Evolutionary conservation across 2,797 vertebrate species (phyloP).

Genomic region (Spinibarbus caldwelli): DNA sequence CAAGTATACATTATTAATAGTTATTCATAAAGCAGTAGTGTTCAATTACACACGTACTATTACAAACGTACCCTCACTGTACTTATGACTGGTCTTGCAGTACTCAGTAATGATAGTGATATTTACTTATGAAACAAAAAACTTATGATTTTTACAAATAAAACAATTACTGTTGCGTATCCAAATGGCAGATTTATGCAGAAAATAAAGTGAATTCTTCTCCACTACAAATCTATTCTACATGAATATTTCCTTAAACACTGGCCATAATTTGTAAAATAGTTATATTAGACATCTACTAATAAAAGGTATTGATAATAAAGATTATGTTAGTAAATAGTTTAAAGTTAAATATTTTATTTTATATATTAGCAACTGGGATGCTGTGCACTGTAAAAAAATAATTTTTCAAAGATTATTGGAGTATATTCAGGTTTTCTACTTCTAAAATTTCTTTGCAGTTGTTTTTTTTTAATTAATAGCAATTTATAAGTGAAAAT

Average conservation of each 20-base stretch:
- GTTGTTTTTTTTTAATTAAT: neutral
- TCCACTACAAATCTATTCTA: neutral
- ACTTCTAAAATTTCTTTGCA: neutral
- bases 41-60: neutral
- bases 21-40: neutral
- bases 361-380: neutral
- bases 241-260: neutral
- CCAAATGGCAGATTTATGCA: neutral
- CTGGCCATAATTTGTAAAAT: neutral
- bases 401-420: no score
- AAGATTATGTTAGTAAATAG: neutral
- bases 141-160: no score
- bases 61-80: neutral
- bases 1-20: constrained; percentile 11
- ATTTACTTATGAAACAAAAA: constrained; percentile 13
- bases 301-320: no score
- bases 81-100: neutral
- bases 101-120: neutral
- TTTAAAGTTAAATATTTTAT: neutral
- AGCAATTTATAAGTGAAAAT: neutral
- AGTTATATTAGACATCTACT: neutral
- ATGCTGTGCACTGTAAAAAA: no score
- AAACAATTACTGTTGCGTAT: neutral
- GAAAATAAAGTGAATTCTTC: no score
- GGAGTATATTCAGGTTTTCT: neutral